A percentile compares a stretch with the other conserved stretches of the same genome.
phyloP scores from a whole-genome alignment of 2,113 vertebrate species.

The Mus musculus region GRCm39 chr11:105255501-105256000 shows the following conservation, averaged over 20 bases:
- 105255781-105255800: conserved; percentile 73
- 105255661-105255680: background rate
- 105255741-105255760: conserved; percentile 61
- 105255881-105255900: conserved; percentile 9
- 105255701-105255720: conserved; percentile 77
- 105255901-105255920: background rate
- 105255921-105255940: conserved; percentile 73
- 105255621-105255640: conserved; percentile 57
- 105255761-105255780: conserved; percentile 76
- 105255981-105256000: conserved; percentile 49
- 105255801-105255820: conserved; percentile 69
- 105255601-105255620: conserved; percentile 21
- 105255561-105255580: background rate
- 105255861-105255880: conserved; percentile 71
- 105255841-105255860: conserved; percentile 72
- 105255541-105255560: background rate
- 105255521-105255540: background rate
- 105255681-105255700: conserved; percentile 35
- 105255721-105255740: conserved; percentile 75
- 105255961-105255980: background rate
- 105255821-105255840: conserved; percentile 60
- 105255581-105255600: conserved; percentile 30
- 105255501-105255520: background rate
- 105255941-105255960: conserved; percentile 52
- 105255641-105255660: conserved; percentile 39